Base-by-base conservation (phyloP, 92 coral and sea anemone genomes). In the Palythoa caribaeorum region DNA sequence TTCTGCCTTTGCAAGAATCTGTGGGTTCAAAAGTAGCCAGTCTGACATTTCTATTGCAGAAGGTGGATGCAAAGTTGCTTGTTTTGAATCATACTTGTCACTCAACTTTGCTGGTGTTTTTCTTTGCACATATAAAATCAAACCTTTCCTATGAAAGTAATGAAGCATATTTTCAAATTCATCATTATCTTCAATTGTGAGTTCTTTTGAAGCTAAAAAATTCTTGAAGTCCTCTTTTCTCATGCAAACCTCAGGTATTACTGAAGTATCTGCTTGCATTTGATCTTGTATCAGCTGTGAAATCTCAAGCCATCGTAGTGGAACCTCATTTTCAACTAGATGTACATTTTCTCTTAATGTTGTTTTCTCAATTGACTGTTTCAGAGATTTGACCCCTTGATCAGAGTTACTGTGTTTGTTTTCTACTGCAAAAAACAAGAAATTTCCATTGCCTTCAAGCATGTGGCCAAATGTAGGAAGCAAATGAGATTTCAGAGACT, bases 111-210 rank as follows among this genome's bases (percentile, higher is more conserved):
- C 36, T 47, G 78, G 78, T n/a, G 78, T 73, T 21, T 73, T 73
- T 47, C 57, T 73, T 17, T 73, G 78, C 78, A 74, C 78, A 44
- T 74, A 74, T n/a, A 74, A 16, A 74, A 74, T 74, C 55, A 47
- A 40, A 21, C 78, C 78, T 13, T 74, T 74, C 38, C 55, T 74
- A 51, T 74, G 78, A 74, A 74, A 74, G 28, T 74, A 74, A 1
- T 74, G 78, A 74, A 74, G 78, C 78, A 74, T 74, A 74, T n/a
- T 74, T 74, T 74, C 78, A 74, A 74, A 74, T n/a, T 74, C 78
- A 8, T 44, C 54, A 44, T 74, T 15, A 36, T 38, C 51, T 16
- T 71, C 76, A 12, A 71, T 11, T 71, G 44, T 38, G n/a, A 71
- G 76, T 38, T 71, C 76, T 16, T 38, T 71, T 17, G 8, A 38